Conservation (phyloP, 2,888 invertebrate species). For the Thecophora atra region DNA sequence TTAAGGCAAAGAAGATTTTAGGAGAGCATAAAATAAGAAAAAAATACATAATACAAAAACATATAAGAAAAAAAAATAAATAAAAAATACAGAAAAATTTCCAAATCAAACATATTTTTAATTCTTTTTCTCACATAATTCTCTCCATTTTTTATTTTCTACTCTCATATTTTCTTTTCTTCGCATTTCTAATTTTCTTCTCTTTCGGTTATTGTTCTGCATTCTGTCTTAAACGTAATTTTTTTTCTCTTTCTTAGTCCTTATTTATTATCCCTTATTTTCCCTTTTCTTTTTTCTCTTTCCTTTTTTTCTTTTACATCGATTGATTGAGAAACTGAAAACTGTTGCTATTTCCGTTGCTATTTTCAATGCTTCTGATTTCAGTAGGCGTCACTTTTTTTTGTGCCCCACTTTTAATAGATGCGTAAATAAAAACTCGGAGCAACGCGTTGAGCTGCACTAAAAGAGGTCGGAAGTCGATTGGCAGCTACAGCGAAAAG, state of each 20-base stretch:
- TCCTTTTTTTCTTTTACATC: neutral
- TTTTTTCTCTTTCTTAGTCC: neutral
- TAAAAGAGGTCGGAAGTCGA: too few species aligned
- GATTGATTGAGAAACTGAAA: neutral
- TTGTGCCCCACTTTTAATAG: too few species aligned
- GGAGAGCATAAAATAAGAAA: neutral
- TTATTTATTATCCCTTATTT: neutral
- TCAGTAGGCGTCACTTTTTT: too few species aligned
- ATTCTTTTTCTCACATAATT: neutral
- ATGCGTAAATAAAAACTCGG: too few species aligned
- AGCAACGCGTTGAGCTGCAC: too few species aligned
- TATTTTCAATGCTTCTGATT: neutral
- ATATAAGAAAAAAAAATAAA: neutral
- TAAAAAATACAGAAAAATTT: neutral
- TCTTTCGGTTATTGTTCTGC: neutral
- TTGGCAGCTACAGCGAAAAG: too few species aligned
- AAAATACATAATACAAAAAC: neutral
- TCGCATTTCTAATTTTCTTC: too few species aligned
- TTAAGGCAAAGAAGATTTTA: neutral
- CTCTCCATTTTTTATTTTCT: neutral
- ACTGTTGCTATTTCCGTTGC: neutral
- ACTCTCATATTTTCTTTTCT: neutral
- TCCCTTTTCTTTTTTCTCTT: neutral
- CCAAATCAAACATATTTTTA: neutral
- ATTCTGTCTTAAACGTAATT: too few species aligned